Evolutionary conservation across 2,797 vertebrate species (phyloP).

Genomic region (Oreochromis mossambicus): DNA sequence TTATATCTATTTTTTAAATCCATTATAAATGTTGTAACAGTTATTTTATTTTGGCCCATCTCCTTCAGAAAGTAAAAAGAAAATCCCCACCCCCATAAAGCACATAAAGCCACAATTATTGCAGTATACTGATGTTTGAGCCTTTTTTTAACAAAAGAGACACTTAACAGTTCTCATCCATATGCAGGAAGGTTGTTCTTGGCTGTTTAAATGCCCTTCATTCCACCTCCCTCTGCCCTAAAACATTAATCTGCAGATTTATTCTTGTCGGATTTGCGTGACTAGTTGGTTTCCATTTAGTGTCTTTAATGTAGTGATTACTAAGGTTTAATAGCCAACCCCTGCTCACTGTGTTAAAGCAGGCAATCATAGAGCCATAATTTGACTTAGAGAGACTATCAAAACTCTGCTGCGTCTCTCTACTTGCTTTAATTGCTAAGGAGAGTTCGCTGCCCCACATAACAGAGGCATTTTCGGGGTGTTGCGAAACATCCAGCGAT

Average conservation of each 20-base stretch:
- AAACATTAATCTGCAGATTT: background rate
- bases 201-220: constrained; percentile 17
- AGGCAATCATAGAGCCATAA: background rate
- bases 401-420: background rate
- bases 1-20: constrained; percentile 68
- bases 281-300: constrained; percentile 29
- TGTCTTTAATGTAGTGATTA: constrained; percentile 24
- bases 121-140: constrained; percentile 72
- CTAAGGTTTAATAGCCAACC: background rate
- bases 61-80: constrained; percentile 74
- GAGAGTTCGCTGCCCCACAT: background rate
- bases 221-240: background rate
- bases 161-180: constrained; percentile 56
- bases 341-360: background rate
- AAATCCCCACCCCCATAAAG: constrained; percentile 37
- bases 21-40: constrained; percentile 71
- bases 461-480: background rate
- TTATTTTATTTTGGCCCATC: constrained; percentile 5
- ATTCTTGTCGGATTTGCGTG: background rate
- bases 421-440: background rate
- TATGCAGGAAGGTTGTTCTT: constrained; percentile 77
- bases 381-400: background rate
- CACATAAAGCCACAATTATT: constrained; percentile 68
- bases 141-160: constrained; percentile 40
- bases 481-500: background rate